phyloP scores from a whole-genome alignment of 2,888 invertebrate species.

The Lydus trimaculatus region DNA sequence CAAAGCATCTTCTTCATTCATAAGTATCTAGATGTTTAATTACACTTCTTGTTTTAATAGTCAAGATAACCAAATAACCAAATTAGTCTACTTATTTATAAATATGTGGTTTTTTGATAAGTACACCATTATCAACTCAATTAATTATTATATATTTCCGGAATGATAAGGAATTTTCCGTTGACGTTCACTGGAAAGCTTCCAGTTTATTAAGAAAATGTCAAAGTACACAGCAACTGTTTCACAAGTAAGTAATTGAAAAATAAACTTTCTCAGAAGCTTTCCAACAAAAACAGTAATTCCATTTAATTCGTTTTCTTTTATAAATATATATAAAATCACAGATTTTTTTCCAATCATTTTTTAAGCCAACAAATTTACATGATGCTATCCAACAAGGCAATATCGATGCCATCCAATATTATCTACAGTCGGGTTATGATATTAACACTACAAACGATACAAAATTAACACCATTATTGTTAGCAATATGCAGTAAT shows the following conservation, averaged over 20 bases:
- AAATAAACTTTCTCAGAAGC: background rate
- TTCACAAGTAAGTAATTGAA: conserved; percentile 5
- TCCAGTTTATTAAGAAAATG: conserved; percentile 16
- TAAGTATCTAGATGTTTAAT: background rate
- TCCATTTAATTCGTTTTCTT: no score
- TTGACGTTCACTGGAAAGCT: conserved; percentile 4
- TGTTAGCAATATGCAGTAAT: conserved; percentile 55
- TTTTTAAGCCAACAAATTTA: conserved; percentile 34
- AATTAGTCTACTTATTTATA: background rate
- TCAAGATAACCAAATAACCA: background rate
- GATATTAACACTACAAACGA: conserved; percentile 55
- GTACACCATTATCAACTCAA: background rate
- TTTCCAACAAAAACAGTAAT: no score
- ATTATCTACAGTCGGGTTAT: conserved; percentile 52
- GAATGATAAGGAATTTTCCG: conserved; percentile 9
- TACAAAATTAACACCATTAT: conserved; percentile 55
- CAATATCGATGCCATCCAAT: conserved; percentile 50
- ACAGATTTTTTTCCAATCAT: background rate
- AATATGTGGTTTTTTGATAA: background rate
- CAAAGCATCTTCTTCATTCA: background rate
- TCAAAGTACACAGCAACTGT: conserved; percentile 5
- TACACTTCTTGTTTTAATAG: background rate
- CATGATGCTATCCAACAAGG: conserved; percentile 58
- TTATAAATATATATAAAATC: no score
- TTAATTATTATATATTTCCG: conserved; percentile 1